These are phyloP conservation scores for Listronotus oregonensis DNA, from an alignment of 1,140 invertebrate species.

Conservation along the genomic window DNA sequence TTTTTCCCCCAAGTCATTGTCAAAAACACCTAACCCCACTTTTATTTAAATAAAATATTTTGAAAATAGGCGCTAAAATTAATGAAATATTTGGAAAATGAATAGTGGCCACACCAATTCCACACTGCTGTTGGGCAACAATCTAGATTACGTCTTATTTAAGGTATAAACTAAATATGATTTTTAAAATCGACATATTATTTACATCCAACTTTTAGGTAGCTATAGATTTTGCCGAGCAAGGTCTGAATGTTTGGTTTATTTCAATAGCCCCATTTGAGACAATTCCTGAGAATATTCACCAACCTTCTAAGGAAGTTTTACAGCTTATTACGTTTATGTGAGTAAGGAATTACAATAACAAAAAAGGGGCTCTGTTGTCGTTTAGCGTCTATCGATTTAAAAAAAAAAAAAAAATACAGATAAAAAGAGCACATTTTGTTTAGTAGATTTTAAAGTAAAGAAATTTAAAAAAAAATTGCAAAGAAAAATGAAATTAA, in stretches of 20 bases:
- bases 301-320: slow-evolving; percentile 42
- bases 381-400: no score
- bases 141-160: slow-evolving; percentile 34
- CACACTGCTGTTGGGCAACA: slow-evolving; percentile 5
- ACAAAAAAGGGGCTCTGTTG: no score
- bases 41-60: no score
- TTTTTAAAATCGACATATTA: slow-evolving; percentile 11
- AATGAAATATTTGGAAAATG: no score
- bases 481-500: no score
- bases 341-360: slow-evolving; percentile 30
- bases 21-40: no score
- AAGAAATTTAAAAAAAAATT: no score
- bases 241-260: slow-evolving; percentile 45
- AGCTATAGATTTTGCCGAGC: slow-evolving; percentile 43
- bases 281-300: slow-evolving; percentile 39
- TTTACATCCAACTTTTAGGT: slow-evolving; percentile 36
- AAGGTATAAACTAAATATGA: slow-evolving; percentile 29
- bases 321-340: slow-evolving; percentile 48
- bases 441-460: no score
- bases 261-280: slow-evolving; percentile 42
- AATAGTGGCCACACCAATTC: not conserved
- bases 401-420: no score
- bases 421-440: no score
- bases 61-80: no score
- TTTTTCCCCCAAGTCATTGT: no score